Conservation (phyloP, 1,140 invertebrate species). For the Anastatus disparis region DNA sequence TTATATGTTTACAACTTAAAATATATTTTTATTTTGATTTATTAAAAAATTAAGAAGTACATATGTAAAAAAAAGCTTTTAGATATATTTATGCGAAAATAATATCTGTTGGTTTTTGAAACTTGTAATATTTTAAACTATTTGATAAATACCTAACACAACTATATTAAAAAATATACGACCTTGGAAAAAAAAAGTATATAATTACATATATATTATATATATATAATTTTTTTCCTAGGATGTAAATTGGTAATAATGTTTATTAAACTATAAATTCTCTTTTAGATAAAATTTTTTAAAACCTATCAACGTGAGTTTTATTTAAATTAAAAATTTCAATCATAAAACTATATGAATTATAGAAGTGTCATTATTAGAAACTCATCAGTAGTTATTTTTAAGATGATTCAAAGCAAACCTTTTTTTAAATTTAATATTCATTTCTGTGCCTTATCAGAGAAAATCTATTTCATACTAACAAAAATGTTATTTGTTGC, state of each 20-base stretch:
- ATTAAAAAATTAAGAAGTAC: conserved; percentile 33
- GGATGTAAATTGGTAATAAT: conserved; percentile 35
- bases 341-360: conserved; percentile 11
- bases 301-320: conserved; percentile 21
- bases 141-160: conserved; percentile 32
- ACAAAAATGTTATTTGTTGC: conserved; percentile 28
- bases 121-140: conserved; percentile 38
- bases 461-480: conserved; percentile 6
- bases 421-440: conserved; percentile 21
- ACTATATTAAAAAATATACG: conserved; percentile 23
- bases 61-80: conserved; percentile 38
- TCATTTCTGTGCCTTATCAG: conserved; percentile 29
- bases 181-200: conserved; percentile 18
- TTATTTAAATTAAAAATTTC: conserved; percentile 21
- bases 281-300: conserved; percentile 33
- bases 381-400: conserved; percentile 13
- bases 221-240: conserved; percentile 30
- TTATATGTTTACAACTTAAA: conserved; percentile 35
- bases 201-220: conserved; percentile 34
- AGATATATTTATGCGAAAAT: conserved; percentile 41
- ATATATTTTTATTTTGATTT: conserved; percentile 37
- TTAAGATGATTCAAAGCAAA: conserved; percentile 23
- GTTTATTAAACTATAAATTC: conserved; percentile 32
- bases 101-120: conserved; percentile 40
- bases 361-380: conserved; percentile 4